phyloP scores from a whole-genome alignment of 2,797 vertebrate genomes.

The Liparis tanakae region DNA sequence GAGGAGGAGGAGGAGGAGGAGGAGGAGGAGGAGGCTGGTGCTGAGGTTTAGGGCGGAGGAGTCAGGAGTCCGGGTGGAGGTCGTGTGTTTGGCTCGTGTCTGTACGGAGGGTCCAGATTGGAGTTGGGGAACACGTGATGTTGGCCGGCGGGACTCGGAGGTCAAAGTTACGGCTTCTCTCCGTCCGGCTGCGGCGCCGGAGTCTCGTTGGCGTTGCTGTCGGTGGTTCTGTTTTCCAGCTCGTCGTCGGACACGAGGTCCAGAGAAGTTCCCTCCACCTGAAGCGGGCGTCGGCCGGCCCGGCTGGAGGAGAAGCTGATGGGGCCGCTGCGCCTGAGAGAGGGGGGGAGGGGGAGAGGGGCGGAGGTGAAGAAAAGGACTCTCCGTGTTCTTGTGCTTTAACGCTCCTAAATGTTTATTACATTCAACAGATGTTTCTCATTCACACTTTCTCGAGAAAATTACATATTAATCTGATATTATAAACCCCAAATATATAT shows the following conservation, averaged over 20 bases:
- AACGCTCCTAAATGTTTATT: not conserved
- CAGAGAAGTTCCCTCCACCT: slow-evolving; percentile 90
- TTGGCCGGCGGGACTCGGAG: too few relatives aligned
- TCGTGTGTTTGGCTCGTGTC: slow-evolving; percentile 26
- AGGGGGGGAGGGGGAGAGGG: slow-evolving; percentile 1
- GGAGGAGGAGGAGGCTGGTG: not conserved
- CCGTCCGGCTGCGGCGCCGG: slow-evolving; percentile 77
- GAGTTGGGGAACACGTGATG: not conserved
- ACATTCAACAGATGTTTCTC: too few relatives aligned
- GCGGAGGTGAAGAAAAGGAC: not conserved
- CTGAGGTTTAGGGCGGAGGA: slow-evolving; percentile 21
- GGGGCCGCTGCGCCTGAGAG: slow-evolving; percentile 88
- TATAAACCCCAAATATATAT: not conserved
- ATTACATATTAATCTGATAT: not conserved
- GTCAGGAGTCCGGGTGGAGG: not conserved
- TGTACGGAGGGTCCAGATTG: slow-evolving; percentile 7
- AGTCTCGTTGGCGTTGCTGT: slow-evolving; percentile 89
- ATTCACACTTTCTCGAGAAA: too few relatives aligned
- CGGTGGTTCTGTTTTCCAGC: slow-evolving; percentile 91
- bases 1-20: too few relatives aligned
- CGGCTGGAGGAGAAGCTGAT: slow-evolving; percentile 92
- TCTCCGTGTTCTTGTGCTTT: not conserved
- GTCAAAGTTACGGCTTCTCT: slow-evolving; percentile 66
- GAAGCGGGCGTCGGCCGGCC: slow-evolving; percentile 91
- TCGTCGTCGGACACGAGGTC: slow-evolving; percentile 91